Conservation (phyloP, 2,797 vertebrate genomes). For the Acipenser transmontanus region DNA sequence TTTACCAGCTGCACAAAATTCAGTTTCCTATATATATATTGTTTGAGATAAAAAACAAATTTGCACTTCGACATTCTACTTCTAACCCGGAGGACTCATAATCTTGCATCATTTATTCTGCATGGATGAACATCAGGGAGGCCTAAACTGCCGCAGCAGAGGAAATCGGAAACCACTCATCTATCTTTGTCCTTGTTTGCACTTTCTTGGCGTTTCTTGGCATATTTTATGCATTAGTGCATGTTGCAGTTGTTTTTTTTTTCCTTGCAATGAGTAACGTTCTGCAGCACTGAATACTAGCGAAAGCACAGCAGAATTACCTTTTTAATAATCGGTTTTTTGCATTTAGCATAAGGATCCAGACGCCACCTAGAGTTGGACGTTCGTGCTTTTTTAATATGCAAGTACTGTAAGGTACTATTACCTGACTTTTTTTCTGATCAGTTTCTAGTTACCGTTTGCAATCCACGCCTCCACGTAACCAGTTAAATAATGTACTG, state of each 20-base stretch:
- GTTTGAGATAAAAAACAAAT: conserved; percentile 12
- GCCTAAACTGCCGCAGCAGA: conserved; percentile 34
- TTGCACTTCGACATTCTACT: conserved; percentile 41
- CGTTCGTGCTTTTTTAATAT: conserved; percentile 26
- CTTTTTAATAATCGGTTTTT: not conserved
- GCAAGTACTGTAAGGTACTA: not conserved
- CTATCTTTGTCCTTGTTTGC: conserved; percentile 36
- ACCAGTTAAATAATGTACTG: not conserved
- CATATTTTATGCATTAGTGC: not conserved
- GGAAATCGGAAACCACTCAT: conserved; percentile 47
- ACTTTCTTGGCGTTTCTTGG: conserved; percentile 42
- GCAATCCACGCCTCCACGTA: not conserved
- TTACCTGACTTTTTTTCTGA: not conserved
- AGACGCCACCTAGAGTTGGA: conserved; percentile 63
- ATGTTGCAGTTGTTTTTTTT: not conserved
- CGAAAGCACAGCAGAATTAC: not conserved
- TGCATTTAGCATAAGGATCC: conserved; percentile 38
- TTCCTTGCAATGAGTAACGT: not conserved
- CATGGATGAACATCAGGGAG: conserved; percentile 54
- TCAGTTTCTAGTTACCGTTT: not conserved
- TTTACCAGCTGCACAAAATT: conserved; percentile 31
- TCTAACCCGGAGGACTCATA: conserved; percentile 37
- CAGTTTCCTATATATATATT: conserved; percentile 23
- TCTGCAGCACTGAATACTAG: not conserved
- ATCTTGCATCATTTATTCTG: conserved; percentile 42